Conservation (phyloP, 2,797 vertebrate genomes). For the Typhlichthys subterraneus region DNA sequence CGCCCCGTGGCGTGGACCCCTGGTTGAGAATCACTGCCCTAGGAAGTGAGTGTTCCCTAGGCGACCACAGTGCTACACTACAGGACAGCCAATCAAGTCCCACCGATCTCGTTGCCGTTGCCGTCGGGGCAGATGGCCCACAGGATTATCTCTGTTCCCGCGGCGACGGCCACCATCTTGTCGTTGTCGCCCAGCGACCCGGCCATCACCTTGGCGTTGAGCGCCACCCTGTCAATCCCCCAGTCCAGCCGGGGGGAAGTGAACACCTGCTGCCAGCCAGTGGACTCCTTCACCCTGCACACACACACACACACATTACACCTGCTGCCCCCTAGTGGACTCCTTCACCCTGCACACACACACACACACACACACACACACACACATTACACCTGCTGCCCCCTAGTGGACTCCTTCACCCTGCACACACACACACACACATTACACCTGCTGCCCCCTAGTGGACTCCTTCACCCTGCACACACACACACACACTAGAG, state of each 20-base stretch:
- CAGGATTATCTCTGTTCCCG: constrained; percentile 86
- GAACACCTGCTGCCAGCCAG: constrained; percentile 92
- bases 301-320: too few relatives aligned
- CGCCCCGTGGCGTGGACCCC: too few relatives aligned
- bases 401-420: constrained; percentile 89
- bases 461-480: constrained; percentile 88
- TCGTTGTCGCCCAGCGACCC: constrained; percentile 88
- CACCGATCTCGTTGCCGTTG: constrained; percentile 89
- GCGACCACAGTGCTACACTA: too few relatives aligned
- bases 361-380: too few relatives aligned
- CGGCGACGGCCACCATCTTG: constrained; percentile 91
- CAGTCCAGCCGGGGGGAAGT: constrained; percentile 89
- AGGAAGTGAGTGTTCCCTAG: too few relatives aligned
- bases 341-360: constrained; percentile 70
- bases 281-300: constrained; percentile 87
- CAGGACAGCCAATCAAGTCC: constrained; percentile 4
- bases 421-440: constrained; percentile 53
- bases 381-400: constrained; percentile 77
- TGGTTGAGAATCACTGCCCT: too few relatives aligned
- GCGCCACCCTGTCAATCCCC: constrained; percentile 87
- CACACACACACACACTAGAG: too few relatives aligned
- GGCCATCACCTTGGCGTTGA: constrained; percentile 88
- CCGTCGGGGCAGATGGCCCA: constrained; percentile 88
- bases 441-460: constrained; percentile 88
- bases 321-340: constrained; percentile 88